A percentile compares a stretch with the other conserved stretches of the same genome.
phyloP scores from a whole-genome alignment of 2,888 invertebrate genomes.

The Vannuccia rotundouncinata region DNA sequence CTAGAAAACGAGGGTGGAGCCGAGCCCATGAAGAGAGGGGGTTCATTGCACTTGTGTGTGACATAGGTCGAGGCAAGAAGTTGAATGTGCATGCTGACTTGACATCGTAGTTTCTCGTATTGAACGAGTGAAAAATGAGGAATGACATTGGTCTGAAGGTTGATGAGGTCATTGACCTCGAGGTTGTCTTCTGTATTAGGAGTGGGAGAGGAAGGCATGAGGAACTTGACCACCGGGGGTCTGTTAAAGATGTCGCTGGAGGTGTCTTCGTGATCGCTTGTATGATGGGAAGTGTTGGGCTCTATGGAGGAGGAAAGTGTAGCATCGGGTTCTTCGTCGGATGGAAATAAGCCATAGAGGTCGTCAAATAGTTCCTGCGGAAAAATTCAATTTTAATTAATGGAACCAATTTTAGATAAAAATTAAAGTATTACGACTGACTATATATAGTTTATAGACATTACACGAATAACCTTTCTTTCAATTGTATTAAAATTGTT shows the following conservation, averaged over 20 bases:
- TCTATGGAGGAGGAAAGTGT: background rate
- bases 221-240: background rate
- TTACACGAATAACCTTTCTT: no score
- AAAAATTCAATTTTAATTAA: no score
- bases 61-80: background rate
- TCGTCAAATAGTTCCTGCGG: constrained; percentile 11
- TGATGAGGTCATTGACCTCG: constrained; percentile 5
- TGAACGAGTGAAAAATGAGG: background rate
- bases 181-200: background rate
- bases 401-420: no score
- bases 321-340: background rate
- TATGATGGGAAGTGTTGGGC: background rate
- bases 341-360: background rate
- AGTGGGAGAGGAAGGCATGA: background rate
- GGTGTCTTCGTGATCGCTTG: background rate
- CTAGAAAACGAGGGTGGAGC: background rate
- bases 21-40: background rate
- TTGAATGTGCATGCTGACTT: background rate
- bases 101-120: background rate
- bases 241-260: background rate
- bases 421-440: no score
- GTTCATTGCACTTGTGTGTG: background rate
- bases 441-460: no score
- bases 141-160: background rate
- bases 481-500: no score